These are phyloP conservation scores for Habroteleia sp. DNA, from an alignment of 2,888 invertebrate genomes.

Conservation along the genomic window DNA sequence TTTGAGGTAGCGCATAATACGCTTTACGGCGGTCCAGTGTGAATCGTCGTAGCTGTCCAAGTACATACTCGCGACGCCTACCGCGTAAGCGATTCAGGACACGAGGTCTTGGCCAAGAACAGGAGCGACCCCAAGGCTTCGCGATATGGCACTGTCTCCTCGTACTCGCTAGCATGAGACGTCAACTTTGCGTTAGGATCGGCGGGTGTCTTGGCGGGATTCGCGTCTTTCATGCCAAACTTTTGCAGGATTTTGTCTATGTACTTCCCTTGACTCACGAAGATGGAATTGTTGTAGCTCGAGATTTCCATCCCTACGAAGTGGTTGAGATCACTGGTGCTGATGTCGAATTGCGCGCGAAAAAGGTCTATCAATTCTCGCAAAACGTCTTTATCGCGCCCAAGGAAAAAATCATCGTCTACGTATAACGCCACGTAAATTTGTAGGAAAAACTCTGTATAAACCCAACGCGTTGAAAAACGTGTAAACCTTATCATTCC, in stretches of 20 bases:
- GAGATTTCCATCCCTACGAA: conserved; percentile 45
- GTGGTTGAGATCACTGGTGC: conserved; percentile 2
- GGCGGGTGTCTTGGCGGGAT: conserved; percentile 29
- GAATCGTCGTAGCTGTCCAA: conserved; percentile 36
- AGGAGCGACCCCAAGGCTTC: conserved; percentile 34
- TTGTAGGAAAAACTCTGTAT: too few species aligned
- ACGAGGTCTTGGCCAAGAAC: conserved; percentile 25
- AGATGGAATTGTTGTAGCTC: conserved; percentile 1
- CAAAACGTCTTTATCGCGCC: conserved; percentile 5
- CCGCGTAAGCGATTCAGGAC: conserved; percentile 37
- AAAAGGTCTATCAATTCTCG: neutral
- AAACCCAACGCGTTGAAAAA: conserved; percentile 8
- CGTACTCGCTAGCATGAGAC: neutral
- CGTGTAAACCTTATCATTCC: conserved; percentile 19
- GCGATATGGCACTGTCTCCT: conserved; percentile 20
- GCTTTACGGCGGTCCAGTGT: conserved; percentile 44
- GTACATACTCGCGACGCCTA: conserved; percentile 42
- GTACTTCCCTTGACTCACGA: conserved; percentile 38
- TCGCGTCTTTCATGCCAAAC: conserved; percentile 53
- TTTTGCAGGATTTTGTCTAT: conserved; percentile 45
- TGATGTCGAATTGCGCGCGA: conserved; percentile 22
- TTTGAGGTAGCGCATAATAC: conserved; percentile 44
- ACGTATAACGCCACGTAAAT: conserved; percentile 47
- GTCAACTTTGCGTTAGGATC: conserved; percentile 15
- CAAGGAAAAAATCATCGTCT: conserved; percentile 40